These are phyloP conservation scores for Scaeva pyrastri DNA, from an alignment of 2,888 invertebrate genomes.

Conservation along the genomic window DNA sequence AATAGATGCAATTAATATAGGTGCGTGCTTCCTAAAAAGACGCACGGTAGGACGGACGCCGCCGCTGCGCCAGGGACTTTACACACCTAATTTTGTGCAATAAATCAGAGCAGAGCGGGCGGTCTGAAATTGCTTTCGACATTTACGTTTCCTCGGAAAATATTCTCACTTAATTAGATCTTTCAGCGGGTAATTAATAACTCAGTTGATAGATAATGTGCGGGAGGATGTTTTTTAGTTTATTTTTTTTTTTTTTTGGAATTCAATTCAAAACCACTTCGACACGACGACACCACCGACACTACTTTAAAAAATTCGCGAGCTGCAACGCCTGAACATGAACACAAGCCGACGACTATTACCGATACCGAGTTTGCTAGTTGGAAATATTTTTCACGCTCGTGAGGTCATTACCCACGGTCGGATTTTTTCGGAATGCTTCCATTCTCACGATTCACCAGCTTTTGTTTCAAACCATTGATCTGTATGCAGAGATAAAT, in stretches of 20 bases:
- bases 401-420: conserved; percentile 52
- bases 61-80: not conserved
- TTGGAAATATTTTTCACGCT: conserved; percentile 60
- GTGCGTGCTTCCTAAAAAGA: not conserved
- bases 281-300: too few relatives aligned
- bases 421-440: conserved; percentile 38
- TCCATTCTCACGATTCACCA: conserved; percentile 35
- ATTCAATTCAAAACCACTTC: conserved; percentile 11
- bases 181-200: not conserved
- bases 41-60: not conserved
- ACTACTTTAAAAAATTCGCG: too few relatives aligned
- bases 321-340: conserved; percentile 55
- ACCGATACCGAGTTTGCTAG: conserved; percentile 37
- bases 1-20: too few relatives aligned
- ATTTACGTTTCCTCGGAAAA: conserved; percentile 40
- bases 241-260: conserved; percentile 4
- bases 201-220: not conserved
- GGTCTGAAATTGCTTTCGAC: not conserved
- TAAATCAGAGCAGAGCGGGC: conserved; percentile 49
- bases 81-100: not conserved
- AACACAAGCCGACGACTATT: conserved; percentile 59
- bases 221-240: too few relatives aligned
- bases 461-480: conserved; percentile 58
- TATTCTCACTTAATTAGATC: conserved; percentile 7
- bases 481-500: conserved; percentile 25